Percentiles rank a stretch among this genome's conserved stretches.
Conservation (phyloP, 2,113 vertebrate genomes). For the Rutilus rutilus region DNA sequence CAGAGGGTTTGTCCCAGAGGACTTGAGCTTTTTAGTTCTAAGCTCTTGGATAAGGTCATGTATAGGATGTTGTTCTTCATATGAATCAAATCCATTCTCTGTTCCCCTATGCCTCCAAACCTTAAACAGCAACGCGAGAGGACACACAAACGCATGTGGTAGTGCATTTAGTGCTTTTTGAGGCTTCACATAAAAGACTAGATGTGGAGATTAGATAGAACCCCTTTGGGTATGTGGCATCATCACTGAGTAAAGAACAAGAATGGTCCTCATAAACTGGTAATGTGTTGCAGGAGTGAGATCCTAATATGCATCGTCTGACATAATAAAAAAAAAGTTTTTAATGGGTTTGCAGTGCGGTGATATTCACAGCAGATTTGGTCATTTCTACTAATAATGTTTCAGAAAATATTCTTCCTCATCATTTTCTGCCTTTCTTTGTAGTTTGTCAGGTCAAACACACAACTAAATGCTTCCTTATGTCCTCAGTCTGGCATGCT, state of each 20-base stretch:
- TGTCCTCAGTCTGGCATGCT: not conserved
- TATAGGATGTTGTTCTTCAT: constrained; percentile 3
- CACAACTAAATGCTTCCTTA: not conserved
- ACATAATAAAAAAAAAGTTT: not conserved
- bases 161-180: not conserved
- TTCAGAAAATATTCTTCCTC: not conserved
- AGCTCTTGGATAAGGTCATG: constrained; percentile 5
- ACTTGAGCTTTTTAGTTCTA: not conserved
- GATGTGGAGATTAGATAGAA: constrained; percentile 1
- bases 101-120: not conserved
- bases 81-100: constrained; percentile 17
- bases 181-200: constrained; percentile 22
- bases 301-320: not conserved
- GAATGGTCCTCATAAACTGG: constrained; percentile 29
- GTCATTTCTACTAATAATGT: not conserved
- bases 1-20: constrained; percentile 8
- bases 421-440: not conserved
- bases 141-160: not conserved
- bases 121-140: not conserved
- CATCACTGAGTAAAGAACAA: not conserved
- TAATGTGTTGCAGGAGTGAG: constrained; percentile 31
- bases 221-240: constrained; percentile 4
- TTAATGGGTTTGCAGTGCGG: not conserved
- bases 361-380: constrained; percentile 3
- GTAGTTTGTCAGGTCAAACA: not conserved